Evolutionary conservation across 2,797 vertebrate species (phyloP).

Genomic region (Enteromius viviparus): DNA sequence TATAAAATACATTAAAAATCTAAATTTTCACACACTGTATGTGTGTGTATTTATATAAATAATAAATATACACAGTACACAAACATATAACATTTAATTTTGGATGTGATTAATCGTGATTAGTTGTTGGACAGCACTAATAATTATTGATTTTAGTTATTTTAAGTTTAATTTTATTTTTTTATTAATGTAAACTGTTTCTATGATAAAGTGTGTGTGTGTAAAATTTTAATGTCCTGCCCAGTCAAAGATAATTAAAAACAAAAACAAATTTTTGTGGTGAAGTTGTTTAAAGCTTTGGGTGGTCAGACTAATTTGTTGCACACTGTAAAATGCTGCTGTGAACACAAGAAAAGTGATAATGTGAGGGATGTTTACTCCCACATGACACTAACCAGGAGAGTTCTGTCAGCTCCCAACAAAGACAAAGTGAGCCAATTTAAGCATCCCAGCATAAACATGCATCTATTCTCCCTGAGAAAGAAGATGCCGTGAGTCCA

Average conservation of each 20-base stretch:
- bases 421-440: slow-evolving; percentile 62
- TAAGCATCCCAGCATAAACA: slow-evolving; percentile 66
- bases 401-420: slow-evolving; percentile 57
- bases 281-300: slow-evolving; percentile 2
- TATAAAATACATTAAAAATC: no score
- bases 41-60: no score
- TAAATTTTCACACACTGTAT: no score
- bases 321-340: slow-evolving; percentile 60
- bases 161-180: background rate
- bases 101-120: no score
- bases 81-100: no score
- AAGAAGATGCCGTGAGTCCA: slow-evolving; percentile 39
- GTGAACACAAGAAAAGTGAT: slow-evolving; percentile 65
- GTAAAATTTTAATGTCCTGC: background rate
- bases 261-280: background rate
- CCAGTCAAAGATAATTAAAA: background rate
- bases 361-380: slow-evolving; percentile 81
- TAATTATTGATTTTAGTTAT: no score
- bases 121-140: no score
- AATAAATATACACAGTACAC: no score
- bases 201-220: background rate
- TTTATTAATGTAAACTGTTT: background rate
- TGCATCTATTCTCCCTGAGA: slow-evolving; percentile 31
- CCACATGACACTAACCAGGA: slow-evolving; percentile 73
- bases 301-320: slow-evolving; percentile 39